Percentiles rank a stretch among this genome's conserved stretches.
These are phyloP conservation scores for Xyrichtys novacula DNA, from an alignment of 2,797 vertebrate genomes.

Conservation along the genomic window DNA sequence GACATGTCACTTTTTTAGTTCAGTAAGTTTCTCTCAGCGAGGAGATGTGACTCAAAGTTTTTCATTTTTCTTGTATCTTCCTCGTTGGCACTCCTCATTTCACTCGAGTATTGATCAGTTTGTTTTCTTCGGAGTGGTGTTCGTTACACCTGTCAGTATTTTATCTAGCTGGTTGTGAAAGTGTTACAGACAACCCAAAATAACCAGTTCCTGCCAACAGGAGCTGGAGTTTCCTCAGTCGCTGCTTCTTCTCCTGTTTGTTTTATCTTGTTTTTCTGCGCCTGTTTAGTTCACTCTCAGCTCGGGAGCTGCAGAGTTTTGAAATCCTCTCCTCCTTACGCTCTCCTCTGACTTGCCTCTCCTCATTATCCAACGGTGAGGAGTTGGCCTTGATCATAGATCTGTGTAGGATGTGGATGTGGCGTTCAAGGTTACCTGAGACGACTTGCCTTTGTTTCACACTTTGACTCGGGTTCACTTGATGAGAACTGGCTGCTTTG, in stretches of 20 bases:
- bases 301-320: conserved; percentile 18
- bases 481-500: conserved; percentile 34
- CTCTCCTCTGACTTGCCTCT: background rate
- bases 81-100: background rate
- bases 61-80: background rate
- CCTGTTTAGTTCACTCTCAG: conserved; percentile 21
- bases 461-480: conserved; percentile 15
- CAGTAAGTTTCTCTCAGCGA: conserved; percentile 7
- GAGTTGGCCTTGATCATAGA: conserved; percentile 41
- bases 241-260: conserved; percentile 1
- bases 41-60: background rate
- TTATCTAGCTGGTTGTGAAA: conserved; percentile 11
- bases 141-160: conserved; percentile 18
- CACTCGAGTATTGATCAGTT: conserved; percentile 31
- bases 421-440: conserved; percentile 22
- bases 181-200: conserved; percentile 22
- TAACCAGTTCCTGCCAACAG: conserved; percentile 14
- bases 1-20: background rate
- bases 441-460: background rate
- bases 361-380: conserved; percentile 41
- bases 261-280: conserved; percentile 9
- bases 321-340: background rate
- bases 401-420: conserved; percentile 10
- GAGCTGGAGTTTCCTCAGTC: conserved; percentile 7
- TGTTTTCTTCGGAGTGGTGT: conserved; percentile 13